Percentiles rank a stretch among this genome's conserved stretches.
phyloP scores from a whole-genome alignment of 2,888 invertebrate genomes.

The Sussaba pulchella region DNA sequence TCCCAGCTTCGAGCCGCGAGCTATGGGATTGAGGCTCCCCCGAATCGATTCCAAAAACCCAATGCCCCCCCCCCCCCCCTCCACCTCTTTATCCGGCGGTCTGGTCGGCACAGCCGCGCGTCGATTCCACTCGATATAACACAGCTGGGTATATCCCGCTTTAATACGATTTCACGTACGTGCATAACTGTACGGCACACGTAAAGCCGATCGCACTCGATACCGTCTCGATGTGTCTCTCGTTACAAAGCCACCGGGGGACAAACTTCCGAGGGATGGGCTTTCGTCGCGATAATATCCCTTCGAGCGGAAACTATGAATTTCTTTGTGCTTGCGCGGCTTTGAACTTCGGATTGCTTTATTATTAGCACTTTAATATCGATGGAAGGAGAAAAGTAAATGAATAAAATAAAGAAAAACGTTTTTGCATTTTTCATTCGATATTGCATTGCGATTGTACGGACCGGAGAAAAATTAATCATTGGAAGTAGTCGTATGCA shows the following conservation, averaged over 20 bases:
- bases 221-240: constrained; percentile 12
- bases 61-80: neutral
- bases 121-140: constrained; percentile 9
- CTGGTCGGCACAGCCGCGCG: constrained; percentile 16
- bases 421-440: no score
- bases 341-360: constrained; percentile 11
- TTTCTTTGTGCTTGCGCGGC: constrained; percentile 2
- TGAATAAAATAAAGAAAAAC: no score
- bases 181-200: constrained; percentile 3
- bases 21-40: constrained; percentile 36
- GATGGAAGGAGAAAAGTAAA: constrained; percentile 4
- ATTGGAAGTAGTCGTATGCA: no score
- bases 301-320: constrained; percentile 10
- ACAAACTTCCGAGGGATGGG: no score
- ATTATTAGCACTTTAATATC: constrained; percentile 9
- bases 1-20: neutral
- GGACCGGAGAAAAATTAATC: no score
- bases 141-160: constrained; percentile 13
- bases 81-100: neutral
- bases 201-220: constrained; percentile 25
- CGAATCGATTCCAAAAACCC: constrained; percentile 58
- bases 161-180: constrained; percentile 21
- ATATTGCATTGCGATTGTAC: no score
- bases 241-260: neutral
- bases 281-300: constrained; percentile 5